Base-by-base conservation (phyloP, 2,113 vertebrate species). In the Hipposideros armiger region DNA sequence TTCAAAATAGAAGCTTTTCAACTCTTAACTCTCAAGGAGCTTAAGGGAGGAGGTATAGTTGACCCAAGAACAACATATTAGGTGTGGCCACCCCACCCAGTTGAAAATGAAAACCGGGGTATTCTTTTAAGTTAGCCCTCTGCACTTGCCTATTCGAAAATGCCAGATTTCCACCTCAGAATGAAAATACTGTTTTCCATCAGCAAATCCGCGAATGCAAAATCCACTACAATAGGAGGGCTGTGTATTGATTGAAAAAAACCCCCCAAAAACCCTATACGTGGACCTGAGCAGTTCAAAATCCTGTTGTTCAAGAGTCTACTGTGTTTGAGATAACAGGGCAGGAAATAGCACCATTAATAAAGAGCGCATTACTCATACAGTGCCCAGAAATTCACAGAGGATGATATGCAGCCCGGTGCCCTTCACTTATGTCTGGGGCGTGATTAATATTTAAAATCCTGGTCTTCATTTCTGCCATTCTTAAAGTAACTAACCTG, bases 361-460 rank as follows among this genome's bases (percentile, higher is more conserved):
- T 45, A 50, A 94, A 52, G 19, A 82, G 7, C 70, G 20, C 54
- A 3, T 69, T 45, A 78, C 74, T 73, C 36, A 58, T 0, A 45
- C 11, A 40, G 58, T 11, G 74, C 32, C 36, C 30, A 91, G 58
- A 92, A 82, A 89, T 66, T 82, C 6, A 17, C 2, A 4, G 17
- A 80, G 69, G 32, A 62, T 66, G 78, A 81, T 32, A 86, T 4
- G 17, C 20, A 81, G 83, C 14, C 30, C 5, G 4, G 20, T 60
- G 73, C 11, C 40, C 40, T 82, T 88, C 66, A 67, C 80, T 81
- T 76, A 58, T 10, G 47, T 56, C 60, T 28, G 24, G 10, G 45
- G 28, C 60, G 56, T 89, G 83, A 90, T 90, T 87, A 84, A 80
- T 40, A 84, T 60, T 91, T 77, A 73, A 84, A 86, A 69, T 36